These are phyloP conservation scores for Octodonta nipae DNA, from an alignment of 2,888 invertebrate species.

Conservation along the genomic window DNA sequence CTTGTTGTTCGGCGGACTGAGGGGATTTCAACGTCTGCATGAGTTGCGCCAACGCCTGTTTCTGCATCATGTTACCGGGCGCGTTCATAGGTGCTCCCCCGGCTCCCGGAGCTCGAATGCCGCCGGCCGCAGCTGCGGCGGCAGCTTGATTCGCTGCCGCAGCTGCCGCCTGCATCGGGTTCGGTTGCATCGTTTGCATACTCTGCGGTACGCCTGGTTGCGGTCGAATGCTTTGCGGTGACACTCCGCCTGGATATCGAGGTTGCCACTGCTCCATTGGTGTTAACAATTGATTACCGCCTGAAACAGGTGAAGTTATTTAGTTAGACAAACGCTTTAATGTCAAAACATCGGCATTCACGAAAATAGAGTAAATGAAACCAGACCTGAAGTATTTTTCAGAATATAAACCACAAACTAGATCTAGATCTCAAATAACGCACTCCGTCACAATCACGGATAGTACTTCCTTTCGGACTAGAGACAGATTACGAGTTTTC, in stretches of 20 bases:
- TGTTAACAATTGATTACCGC: constrained; percentile 40
- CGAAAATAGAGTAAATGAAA: too few species aligned
- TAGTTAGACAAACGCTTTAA: too few species aligned
- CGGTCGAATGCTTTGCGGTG: constrained; percentile 30
- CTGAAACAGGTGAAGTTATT: constrained; percentile 17
- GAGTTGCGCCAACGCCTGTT: constrained; percentile 68
- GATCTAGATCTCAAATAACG: too few species aligned
- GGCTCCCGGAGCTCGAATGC: constrained; percentile 19
- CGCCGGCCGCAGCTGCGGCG: constrained; percentile 5
- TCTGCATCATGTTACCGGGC: constrained; percentile 34
- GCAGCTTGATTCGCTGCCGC: constrained; percentile 29
- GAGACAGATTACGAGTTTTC: too few species aligned
- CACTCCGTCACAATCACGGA: too few species aligned
- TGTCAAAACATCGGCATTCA: too few species aligned
- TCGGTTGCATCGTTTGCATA: constrained; percentile 15
- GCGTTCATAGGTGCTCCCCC: constrained; percentile 17
- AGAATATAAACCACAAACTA: too few species aligned
- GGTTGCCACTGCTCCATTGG: constrained; percentile 45
- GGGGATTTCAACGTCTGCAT: constrained; percentile 84
- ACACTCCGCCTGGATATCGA: constrained; percentile 35
- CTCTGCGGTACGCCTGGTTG: constrained; percentile 21
- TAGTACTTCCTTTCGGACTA: too few species aligned
- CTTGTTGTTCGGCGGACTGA: constrained; percentile 82
- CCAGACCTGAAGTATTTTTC: too few species aligned
- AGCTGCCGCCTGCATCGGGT: constrained; percentile 11